Conservation (phyloP, 1,140 invertebrate species). For the Hylaeus volcanicus region DNA sequence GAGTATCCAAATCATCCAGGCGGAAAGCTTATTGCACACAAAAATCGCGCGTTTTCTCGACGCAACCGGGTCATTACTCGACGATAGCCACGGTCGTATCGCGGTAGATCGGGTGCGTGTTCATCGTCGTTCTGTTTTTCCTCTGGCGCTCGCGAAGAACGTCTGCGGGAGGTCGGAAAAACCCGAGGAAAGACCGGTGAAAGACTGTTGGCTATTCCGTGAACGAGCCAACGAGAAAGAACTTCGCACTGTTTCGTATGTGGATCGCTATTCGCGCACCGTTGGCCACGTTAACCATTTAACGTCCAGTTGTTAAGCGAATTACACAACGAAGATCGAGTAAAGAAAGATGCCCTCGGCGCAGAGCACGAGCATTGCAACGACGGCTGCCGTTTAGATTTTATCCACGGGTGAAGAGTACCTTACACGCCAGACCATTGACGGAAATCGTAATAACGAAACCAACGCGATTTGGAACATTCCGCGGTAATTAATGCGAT, state of each 20-base stretch:
- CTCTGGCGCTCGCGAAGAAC: slow-evolving; percentile 8
- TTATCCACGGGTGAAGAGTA: neutral
- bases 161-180: slow-evolving; percentile 8
- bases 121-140: neutral
- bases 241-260: slow-evolving; percentile 81
- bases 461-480: too few species aligned
- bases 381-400: too few species aligned
- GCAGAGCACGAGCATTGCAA: neutral
- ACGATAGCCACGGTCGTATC: neutral
- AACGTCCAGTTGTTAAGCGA: slow-evolving; percentile 54
- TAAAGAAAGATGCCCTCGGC: neutral
- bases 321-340: slow-evolving; percentile 55
- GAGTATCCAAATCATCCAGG: slow-evolving; percentile 79
- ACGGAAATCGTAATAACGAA: too few species aligned
- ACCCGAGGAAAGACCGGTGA: slow-evolving; percentile 50
- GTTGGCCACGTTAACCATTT: slow-evolving; percentile 77
- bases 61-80: slow-evolving; percentile 5
- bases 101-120: neutral
- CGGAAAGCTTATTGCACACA: slow-evolving; percentile 29
- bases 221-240: slow-evolving; percentile 56
- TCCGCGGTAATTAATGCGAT: too few species aligned
- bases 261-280: slow-evolving; percentile 79
- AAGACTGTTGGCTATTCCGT: slow-evolving; percentile 43
- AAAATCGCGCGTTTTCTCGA: slow-evolving; percentile 22
- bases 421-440: too few species aligned